Conservation (phyloP, 64 coral and sea anemone genomes). For the Montipora foliosa region DNA sequence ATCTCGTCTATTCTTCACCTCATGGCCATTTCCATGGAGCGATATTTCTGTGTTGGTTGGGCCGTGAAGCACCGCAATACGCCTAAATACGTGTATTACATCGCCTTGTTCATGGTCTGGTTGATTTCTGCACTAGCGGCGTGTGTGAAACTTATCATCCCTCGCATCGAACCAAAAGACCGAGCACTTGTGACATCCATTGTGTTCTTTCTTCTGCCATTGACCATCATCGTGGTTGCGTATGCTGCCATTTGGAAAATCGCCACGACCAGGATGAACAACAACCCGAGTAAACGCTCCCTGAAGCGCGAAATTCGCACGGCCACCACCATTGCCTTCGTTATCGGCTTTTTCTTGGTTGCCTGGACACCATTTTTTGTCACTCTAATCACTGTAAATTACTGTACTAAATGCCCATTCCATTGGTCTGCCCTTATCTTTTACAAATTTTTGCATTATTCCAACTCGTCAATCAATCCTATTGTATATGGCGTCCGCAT, state of each 20-base stretch:
- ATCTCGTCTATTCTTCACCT: slow-evolving; percentile 56
- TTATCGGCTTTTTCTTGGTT: slow-evolving; percentile 93
- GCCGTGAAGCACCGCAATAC: slow-evolving; percentile 84
- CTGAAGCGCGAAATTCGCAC: slow-evolving; percentile 83
- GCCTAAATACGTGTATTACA: slow-evolving; percentile 81
- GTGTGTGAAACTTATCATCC: slow-evolving; percentile 24
- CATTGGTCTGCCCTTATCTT: slow-evolving; percentile 48
- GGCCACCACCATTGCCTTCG: slow-evolving; percentile 87
- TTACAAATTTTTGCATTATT: slow-evolving; percentile 89
- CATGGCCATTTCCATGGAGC: slow-evolving; percentile 52
- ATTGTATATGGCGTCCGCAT: slow-evolving; percentile 94
- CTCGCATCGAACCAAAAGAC: slow-evolving; percentile 38
- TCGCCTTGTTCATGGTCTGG: slow-evolving; percentile 80
- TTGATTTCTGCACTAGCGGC: slow-evolving; percentile 67
- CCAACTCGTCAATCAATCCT: slow-evolving; percentile 87
- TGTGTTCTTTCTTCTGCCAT: slow-evolving; percentile 78
- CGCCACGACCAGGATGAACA: slow-evolving; percentile 87
- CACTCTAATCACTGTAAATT: slow-evolving; percentile 39
- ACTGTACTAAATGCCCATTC: slow-evolving; percentile 54
- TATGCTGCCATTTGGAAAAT: slow-evolving; percentile 92
- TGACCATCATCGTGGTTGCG: slow-evolving; percentile 81
- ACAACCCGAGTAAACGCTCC: slow-evolving; percentile 90
- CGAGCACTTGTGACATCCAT: slow-evolving; percentile 52
- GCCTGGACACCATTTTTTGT: slow-evolving; percentile 92
- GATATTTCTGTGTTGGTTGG: slow-evolving; percentile 92